Percentiles rank a stretch among this genome's conserved stretches.
phyloP scores from a whole-genome alignment of 2,888 invertebrate genomes.

The Coronaproctus castanopsis region DNA sequence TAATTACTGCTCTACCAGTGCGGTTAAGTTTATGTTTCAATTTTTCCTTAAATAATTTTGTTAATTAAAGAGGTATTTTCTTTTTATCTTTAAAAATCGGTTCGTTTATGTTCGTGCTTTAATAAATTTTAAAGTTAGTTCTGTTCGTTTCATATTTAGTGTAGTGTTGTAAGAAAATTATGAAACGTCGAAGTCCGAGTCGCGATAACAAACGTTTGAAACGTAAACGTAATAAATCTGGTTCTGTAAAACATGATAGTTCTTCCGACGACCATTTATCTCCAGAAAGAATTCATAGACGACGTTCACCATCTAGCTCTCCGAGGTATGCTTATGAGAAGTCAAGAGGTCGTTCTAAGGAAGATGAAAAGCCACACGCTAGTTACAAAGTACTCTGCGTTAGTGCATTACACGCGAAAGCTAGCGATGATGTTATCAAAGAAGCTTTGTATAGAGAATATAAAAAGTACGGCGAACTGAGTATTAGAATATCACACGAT shows the following conservation, averaged over 20 bases:
- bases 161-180: no score
- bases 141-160: no score
- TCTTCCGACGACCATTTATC: constrained; percentile 71
- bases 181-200: no score
- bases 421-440: constrained; percentile 78
- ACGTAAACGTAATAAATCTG: constrained; percentile 57
- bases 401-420: constrained; percentile 83
- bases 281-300: constrained; percentile 55
- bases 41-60: no score
- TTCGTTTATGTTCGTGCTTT: no score
- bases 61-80: no score
- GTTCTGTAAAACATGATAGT: constrained; percentile 68
- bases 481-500: constrained; percentile 77
- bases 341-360: constrained; percentile 39
- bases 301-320: constrained; percentile 34
- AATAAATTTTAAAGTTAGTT: no score
- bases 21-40: no score
- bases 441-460: constrained; percentile 84
- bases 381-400: constrained; percentile 87
- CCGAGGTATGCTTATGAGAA: constrained; percentile 35
- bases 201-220: constrained; percentile 54
- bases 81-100: no score
- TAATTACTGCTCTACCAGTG: no score
- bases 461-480: constrained; percentile 86
- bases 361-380: constrained; percentile 22